Evolutionary conservation across 2,888 invertebrate genomes (phyloP).

Genomic region (Leucania comma): DNA sequence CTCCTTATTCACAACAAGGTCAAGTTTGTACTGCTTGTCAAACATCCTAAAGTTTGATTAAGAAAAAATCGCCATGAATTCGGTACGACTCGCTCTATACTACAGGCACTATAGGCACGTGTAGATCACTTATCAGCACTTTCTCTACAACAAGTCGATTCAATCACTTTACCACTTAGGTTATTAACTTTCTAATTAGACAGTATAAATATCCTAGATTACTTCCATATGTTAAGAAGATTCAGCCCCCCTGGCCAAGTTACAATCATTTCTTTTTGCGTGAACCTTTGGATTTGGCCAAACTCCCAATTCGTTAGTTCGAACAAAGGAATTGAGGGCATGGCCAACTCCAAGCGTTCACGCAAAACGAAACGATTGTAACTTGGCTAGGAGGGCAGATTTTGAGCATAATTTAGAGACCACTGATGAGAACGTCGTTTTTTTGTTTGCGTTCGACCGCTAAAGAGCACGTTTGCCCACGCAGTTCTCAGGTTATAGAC

Average conservation of each 20-base stretch:
- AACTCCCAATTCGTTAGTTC: too few relatives aligned
- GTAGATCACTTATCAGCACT: conserved; percentile 10
- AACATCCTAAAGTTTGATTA: background rate
- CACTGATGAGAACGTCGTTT: background rate
- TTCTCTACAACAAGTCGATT: conserved; percentile 27
- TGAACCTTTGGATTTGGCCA: too few relatives aligned
- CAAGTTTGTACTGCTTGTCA: background rate
- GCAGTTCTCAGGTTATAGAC: background rate
- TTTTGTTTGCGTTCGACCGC: background rate
- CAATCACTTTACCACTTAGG: background rate
- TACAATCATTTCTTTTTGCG: too few relatives aligned
- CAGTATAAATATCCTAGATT: too few relatives aligned
- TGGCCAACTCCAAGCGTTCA: too few relatives aligned
- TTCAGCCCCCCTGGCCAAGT: too few relatives aligned
- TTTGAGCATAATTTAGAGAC: background rate
- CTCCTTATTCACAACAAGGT: background rate
- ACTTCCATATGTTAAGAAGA: background rate
- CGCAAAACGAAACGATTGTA: too few relatives aligned
- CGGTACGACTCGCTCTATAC: conserved; percentile 1
- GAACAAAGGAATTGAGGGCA: too few relatives aligned
- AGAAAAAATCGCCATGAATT: background rate
- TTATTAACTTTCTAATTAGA: conserved; percentile 32
- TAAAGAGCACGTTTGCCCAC: background rate
- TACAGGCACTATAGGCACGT: conserved; percentile 7
- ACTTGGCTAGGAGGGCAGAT: too few relatives aligned